Base-by-base conservation (phyloP, 2,888 invertebrate genomes). In the Tipula lateralis region DNA sequence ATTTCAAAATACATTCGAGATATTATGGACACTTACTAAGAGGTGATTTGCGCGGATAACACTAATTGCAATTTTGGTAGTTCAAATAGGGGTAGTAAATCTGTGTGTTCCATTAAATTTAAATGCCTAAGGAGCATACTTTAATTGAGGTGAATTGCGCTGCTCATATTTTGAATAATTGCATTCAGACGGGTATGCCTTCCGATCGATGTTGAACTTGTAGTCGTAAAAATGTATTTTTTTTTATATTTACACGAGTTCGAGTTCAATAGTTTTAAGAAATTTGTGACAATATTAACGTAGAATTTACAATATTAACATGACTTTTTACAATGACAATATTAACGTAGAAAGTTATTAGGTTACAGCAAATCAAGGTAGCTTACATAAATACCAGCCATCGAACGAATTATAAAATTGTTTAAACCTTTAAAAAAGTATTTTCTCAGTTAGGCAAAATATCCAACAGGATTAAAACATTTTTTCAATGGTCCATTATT, bases 81-180 rank as follows among this genome's bases (percentile, higher is more conserved):
- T 80, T 84, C 84, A 3, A 32, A 84, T 13, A 81, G 81, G 29
- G 29, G 81, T 81, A 29, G 66, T 66, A 66, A 66, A 66, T 1
- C 19, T 16, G 16, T 19, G 66, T 66, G 66, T 66, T 66, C 66
- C 7, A 66, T 6, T 9, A 36, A 36, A 5, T 36, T 36, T 19
- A n/a, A n/a, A n/a, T n/a, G 19, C 66, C 36, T 30, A 36, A 29
- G 83, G 85, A 84, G 66, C 84, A 50, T 16, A 81, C 30, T 34
- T 84, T 85, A 84, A 86, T 85, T 85, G 84, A 85, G 4, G 85
- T 85, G 6, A 85, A 85, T 85, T 85, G 85, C 19, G 83, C 50
- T n/a, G n/a, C n/a, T n/a, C n/a, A n/a, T n/a, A n/a, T n/a, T n/a
- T n/a, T n/a, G n/a, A n/a, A n/a, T n/a, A n/a, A n/a, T n/a, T n/a